phyloP scores from a whole-genome alignment of 2,797 vertebrate species.

The Eulemur coronatus region DNA sequence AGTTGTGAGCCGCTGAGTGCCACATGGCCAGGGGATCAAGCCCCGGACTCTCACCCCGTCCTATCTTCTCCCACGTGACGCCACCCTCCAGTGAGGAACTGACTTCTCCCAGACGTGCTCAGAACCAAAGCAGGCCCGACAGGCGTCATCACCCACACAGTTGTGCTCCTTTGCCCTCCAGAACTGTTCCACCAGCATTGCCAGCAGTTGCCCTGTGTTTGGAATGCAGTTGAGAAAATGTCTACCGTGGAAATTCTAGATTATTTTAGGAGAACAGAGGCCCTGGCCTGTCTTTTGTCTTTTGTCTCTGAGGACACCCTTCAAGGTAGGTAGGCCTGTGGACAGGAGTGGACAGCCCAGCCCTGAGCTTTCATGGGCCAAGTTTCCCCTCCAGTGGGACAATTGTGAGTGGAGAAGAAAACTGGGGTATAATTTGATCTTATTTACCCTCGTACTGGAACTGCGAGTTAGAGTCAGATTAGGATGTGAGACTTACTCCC shows the following conservation, averaged over 20 bases:
- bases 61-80: not conserved
- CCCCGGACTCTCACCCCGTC: not conserved
- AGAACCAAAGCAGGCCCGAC: not conserved
- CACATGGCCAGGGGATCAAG: accelerated
- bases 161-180: accelerated
- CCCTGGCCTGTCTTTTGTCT: not conserved
- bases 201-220: not conserved
- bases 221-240: not conserved
- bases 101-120: not conserved
- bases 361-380: not conserved
- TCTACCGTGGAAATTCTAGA: not conserved
- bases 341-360: too few species aligned
- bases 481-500: not conserved
- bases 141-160: accelerated
- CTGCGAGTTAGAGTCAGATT: not conserved
- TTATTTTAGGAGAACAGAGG: not conserved
- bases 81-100: too few species aligned
- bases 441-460: too few species aligned
- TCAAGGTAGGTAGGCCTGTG: not conserved
- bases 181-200: not conserved
- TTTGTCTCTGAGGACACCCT: not conserved
- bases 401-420: accelerated
- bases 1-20: not conserved
- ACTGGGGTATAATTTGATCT: not conserved
- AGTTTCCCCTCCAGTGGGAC: not conserved